These are phyloP conservation scores for Zeus faber DNA, from an alignment of 2,113 vertebrate species.

Conservation along the genomic window DNA sequence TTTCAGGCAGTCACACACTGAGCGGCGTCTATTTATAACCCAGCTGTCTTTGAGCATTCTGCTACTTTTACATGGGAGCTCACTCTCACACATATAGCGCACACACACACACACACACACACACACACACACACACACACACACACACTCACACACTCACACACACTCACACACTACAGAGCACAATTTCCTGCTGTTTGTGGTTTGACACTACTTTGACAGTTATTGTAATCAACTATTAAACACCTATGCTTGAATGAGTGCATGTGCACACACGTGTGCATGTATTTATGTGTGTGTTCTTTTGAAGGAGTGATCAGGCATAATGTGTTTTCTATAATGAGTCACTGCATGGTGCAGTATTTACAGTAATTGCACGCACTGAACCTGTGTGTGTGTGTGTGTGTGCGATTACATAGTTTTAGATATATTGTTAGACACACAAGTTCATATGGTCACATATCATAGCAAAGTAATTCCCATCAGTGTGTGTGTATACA, in stretches of 20 bases:
- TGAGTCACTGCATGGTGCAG: constrained; percentile 49
- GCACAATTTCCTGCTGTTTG: constrained; percentile 10
- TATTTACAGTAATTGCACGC: constrained; percentile 43
- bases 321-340: constrained; percentile 3
- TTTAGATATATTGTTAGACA: no score
- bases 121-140: constrained; percentile 15
- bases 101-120: constrained; percentile 11
- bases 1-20: constrained; percentile 39
- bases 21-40: constrained; percentile 61
- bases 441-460: no score
- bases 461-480: no score
- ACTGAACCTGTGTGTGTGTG: constrained; percentile 15
- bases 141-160: not conserved
- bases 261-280: not conserved
- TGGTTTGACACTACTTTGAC: constrained; percentile 5
- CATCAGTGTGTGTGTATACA: no score
- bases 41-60: constrained; percentile 51
- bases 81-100: constrained; percentile 22
- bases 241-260: no score
- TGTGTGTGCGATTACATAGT: not conserved
- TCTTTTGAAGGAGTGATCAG: no score
- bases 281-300: constrained; percentile 1
- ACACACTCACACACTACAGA: not conserved
- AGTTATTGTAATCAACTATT: constrained; percentile 7
- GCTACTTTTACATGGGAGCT: constrained; percentile 47